A percentile compares a stretch with the other conserved stretches of the same genome.
phyloP scores from a whole-genome alignment of 2,888 invertebrate species.

The Reticulitermes lucifugus region DNA sequence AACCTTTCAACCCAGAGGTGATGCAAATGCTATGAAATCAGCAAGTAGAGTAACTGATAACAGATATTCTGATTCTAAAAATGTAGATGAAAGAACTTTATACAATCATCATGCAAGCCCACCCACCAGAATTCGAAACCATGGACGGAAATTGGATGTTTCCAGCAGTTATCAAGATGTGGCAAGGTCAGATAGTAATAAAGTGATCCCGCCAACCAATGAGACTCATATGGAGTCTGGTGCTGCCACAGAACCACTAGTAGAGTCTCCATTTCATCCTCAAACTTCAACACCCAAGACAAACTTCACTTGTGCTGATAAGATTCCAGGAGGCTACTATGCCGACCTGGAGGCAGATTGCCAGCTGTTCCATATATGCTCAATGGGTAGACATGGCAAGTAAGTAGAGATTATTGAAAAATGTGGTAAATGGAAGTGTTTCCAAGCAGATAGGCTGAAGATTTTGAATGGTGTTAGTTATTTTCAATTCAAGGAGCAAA shows the following conservation, averaged over 20 bases:
- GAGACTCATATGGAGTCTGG: background rate
- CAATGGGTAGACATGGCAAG: conserved; percentile 58
- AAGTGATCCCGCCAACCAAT: background rate
- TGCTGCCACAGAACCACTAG: background rate
- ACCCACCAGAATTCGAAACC: background rate
- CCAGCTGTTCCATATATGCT: conserved; percentile 61
- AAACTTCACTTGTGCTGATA: conserved; percentile 59
- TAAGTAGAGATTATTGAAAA: conserved; percentile 49
- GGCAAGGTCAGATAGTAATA: background rate
- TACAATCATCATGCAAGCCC: background rate
- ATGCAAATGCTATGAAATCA: background rate
- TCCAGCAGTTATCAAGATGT: background rate
- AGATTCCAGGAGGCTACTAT: conserved; percentile 60
- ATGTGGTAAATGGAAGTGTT: background rate
- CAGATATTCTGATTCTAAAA: conserved; percentile 8
- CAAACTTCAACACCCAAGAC: conserved; percentile 55
- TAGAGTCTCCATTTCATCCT: background rate
- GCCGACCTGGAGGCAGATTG: conserved; percentile 60
- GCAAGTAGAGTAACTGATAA: background rate
- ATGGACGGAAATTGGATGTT: background rate
- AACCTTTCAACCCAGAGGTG: background rate
- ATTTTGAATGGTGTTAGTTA: too few species aligned
- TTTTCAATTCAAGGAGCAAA: too few species aligned
- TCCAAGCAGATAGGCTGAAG: too few species aligned
- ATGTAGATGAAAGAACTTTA: background rate